Evolutionary conservation across 1,140 invertebrate species (phyloP), one percentile per base, ranked within the genome.

Genomic region (Cheumatopsyche charites): DNA sequence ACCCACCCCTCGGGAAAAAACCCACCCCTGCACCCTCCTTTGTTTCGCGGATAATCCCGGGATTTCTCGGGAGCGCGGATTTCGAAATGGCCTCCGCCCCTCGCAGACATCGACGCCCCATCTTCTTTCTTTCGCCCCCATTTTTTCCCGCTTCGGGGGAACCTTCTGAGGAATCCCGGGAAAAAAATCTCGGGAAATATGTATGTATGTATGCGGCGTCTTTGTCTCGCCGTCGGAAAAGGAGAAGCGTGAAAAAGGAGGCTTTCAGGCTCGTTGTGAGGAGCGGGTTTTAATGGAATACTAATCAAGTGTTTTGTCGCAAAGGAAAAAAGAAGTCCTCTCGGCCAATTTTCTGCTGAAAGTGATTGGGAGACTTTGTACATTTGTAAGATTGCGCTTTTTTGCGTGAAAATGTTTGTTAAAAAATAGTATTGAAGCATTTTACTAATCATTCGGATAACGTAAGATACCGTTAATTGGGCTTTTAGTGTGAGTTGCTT

Each of bases 31-130:
- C 58, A 26, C 58, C 66, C 25, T 13, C 66, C 67, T 71, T 74
- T 74, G 73, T 74, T 74, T 74, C 47, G 69, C 70, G 70, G 73
- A 71, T 71, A 69, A 74, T 74, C 73, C 70, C 43, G 19, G 29
- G 29, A 36, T 36, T 36, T 36, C 29, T 36, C 29, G 29, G 42
- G 15, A 47, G 42, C 23, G 13, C 29, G 66, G 66, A 68, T 36
- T 36, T 68, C 66, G 66, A 68, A 52, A 55, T 68, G 49, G 66
- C 66, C 55, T 68, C 55, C 36, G 47, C 66, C 66, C 47, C 49
- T 47, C 25, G 49, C 49, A 68, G 66, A 68, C 66, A 68, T 45
- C 66, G 66, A 68, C 66, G 41, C 66, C 49, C 45, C 41, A 4
- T 36, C 29, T 36, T 36, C 29, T 36, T 9, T 36, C 3, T 9